Conservation (phyloP, 2,888 invertebrate species). For the Busseola fusca region DNA sequence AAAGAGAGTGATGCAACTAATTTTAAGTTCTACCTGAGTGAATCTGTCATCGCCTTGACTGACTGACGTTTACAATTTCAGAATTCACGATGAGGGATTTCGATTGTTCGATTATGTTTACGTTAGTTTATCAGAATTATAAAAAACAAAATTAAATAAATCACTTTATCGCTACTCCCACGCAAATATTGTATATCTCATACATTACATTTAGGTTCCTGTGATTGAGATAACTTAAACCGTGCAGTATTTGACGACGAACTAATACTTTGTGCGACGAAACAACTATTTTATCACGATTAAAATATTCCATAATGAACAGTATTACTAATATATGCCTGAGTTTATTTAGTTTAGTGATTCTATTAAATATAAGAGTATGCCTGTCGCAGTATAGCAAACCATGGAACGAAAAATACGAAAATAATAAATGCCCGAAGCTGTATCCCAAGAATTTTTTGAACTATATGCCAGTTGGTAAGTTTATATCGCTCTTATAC, state of each 20-base stretch:
- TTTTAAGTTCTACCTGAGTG: neutral
- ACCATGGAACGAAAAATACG: constrained; percentile 85
- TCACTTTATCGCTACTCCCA: constrained; percentile 72
- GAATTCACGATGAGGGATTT: constrained; percentile 36
- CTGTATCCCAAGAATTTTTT: constrained; percentile 88
- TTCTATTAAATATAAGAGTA: constrained; percentile 71
- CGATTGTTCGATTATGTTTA: constrained; percentile 42
- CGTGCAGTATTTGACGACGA: constrained; percentile 38
- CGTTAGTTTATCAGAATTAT: constrained; percentile 26
- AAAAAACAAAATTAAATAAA: constrained; percentile 42
- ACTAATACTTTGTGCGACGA: constrained; percentile 42
- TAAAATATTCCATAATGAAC: constrained; percentile 59
- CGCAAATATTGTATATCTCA: constrained; percentile 68
- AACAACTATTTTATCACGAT: constrained; percentile 28
- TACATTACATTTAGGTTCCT: constrained; percentile 68
- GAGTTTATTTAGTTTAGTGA: constrained; percentile 69
- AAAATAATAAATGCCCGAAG: constrained; percentile 87
- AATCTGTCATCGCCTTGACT: neutral
- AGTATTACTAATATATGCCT: constrained; percentile 60
- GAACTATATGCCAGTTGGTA: constrained; percentile 89
- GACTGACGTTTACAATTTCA: constrained; percentile 38
- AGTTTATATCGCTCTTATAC: constrained; percentile 63
- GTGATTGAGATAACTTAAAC: constrained; percentile 62
- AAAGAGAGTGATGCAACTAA: constrained; percentile 27
- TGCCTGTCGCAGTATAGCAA: constrained; percentile 81